Evolutionary conservation across 2,797 vertebrate species (phyloP).

Genomic region (Sphenodon punctatus): DNA sequence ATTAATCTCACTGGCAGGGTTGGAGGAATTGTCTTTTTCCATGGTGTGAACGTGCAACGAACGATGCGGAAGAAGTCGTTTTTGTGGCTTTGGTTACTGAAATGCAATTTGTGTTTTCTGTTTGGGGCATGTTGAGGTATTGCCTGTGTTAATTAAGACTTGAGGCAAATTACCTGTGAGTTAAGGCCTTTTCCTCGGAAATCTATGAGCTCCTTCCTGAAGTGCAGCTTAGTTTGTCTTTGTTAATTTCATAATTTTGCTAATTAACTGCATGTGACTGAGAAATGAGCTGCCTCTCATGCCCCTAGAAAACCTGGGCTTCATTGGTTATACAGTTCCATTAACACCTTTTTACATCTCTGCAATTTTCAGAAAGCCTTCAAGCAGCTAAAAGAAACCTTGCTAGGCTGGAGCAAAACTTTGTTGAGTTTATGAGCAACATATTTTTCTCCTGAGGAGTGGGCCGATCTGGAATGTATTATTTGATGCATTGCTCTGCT

Average conservation of each 20-base stretch:
- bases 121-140: background rate
- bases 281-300: slow-evolving; percentile 30
- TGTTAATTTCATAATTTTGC: background rate
- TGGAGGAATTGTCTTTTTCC: background rate
- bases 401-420: background rate
- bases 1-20: background rate
- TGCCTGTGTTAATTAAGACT: background rate
- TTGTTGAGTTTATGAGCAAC: background rate
- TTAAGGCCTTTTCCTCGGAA: background rate
- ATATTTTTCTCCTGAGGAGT: background rate
- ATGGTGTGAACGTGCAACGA: background rate
- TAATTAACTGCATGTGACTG: background rate
- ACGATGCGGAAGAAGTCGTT: background rate
- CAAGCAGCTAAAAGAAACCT: background rate
- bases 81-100: background rate
- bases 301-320: slow-evolving; percentile 62
- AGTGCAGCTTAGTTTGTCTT: background rate
- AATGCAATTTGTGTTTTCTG: background rate
- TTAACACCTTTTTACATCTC: slow-evolving; percentile 70
- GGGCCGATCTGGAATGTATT: background rate
- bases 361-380: slow-evolving; percentile 44
- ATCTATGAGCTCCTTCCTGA: background rate
- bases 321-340: slow-evolving; percentile 61
- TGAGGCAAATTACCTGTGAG: background rate
- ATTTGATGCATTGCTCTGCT: background rate